These are phyloP conservation scores for Pollicipes pollicipes DNA, from an alignment of 1,140 invertebrate genomes.

Conservation along the genomic window DNA sequence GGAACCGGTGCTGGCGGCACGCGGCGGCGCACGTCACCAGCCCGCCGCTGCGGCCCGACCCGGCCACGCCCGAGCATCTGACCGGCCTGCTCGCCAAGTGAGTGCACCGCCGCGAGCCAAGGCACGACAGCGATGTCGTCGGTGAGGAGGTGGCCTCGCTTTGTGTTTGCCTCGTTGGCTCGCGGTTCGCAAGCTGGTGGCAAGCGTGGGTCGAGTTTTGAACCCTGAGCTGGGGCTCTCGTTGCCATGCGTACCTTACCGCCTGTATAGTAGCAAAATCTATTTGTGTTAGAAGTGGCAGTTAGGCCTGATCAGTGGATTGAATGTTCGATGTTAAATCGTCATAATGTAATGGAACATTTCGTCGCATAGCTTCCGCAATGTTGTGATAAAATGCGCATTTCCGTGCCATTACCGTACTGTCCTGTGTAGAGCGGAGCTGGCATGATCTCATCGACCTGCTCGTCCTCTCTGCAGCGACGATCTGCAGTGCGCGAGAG, in stretches of 20 bases:
- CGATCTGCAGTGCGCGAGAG: slow-evolving; percentile 79
- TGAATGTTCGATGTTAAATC: neutral
- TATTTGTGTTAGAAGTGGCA: too few relatives aligned
- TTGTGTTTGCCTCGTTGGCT: neutral
- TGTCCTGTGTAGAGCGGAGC: too few relatives aligned
- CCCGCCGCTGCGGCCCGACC: slow-evolving; percentile 72
- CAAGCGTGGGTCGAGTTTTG: too few relatives aligned
- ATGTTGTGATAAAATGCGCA: neutral
- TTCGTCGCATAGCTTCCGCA: neutral
- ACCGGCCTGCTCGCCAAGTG: slow-evolving; percentile 51
- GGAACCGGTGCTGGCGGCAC: slow-evolving; percentile 62
- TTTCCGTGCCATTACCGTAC: neutral
- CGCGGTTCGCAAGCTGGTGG: too few relatives aligned
- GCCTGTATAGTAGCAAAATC: too few relatives aligned
- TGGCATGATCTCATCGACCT: too few relatives aligned
- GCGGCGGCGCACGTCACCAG: slow-evolving; percentile 78
- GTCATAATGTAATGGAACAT: neutral
- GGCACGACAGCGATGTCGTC: too few relatives aligned
- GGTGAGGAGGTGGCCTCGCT: neutral
- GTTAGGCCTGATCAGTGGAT: neutral
- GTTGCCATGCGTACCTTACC: too few relatives aligned
- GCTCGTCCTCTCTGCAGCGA: slow-evolving; percentile 48
- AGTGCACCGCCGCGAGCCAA: slow-evolving; percentile 20
- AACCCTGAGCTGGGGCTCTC: too few relatives aligned
- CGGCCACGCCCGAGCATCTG: slow-evolving; percentile 44